Evolutionary conservation across 2,113 vertebrate species (phyloP), one percentile per base, ranked within the genome.

Genomic region (Salminus brasiliensis): DNA sequence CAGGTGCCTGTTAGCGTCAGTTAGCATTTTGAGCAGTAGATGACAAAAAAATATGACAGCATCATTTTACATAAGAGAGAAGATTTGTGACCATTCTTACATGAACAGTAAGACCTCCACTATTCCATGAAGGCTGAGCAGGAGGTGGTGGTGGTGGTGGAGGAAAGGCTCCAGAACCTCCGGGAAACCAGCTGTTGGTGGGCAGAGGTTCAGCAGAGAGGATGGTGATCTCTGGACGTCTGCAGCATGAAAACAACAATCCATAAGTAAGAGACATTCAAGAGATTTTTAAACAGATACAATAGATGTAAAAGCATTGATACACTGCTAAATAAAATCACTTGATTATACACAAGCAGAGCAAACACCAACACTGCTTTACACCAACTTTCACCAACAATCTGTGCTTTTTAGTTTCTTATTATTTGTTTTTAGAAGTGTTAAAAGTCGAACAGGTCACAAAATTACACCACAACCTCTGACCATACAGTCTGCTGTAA

Each of bases 171-270:
- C 83, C 93, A 34, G 90, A 76, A n/a, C 90, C 90, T 72, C 95
- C 95, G 0, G 95, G 93, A 85, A 98, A 98, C 97, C 96, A 98
- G 55, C 96, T 92, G 2, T 93, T 90, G 6, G 94, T 91, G 41
- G 95, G 88, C 81, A 99, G 91, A 0, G 97, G 96, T 86, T 98
- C 97, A 1, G 96, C 97, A 12, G 97, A 97, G 85, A 99, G 94
- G 83, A 99, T 97, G 85, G 96, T 99, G 90, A 99, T 99, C 92
- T 98, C 95, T 15, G 97, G 97, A 73, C 96, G 95, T 82, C 98
- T 99, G 73, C 29, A 10, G 9, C 2, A 12, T 5, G 0, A 66
- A 55, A 65, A 21, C 18, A 32, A 10, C 3, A 30, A 65, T 57
- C n/a, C 32, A 49, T 27, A 57, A 69, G 21, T 15, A 21, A 6